Percentiles rank a stretch among this genome's conserved stretches.
phyloP scores from a whole-genome alignment of 2,113 vertebrate species.

The Oreamnos americanus region DNA sequence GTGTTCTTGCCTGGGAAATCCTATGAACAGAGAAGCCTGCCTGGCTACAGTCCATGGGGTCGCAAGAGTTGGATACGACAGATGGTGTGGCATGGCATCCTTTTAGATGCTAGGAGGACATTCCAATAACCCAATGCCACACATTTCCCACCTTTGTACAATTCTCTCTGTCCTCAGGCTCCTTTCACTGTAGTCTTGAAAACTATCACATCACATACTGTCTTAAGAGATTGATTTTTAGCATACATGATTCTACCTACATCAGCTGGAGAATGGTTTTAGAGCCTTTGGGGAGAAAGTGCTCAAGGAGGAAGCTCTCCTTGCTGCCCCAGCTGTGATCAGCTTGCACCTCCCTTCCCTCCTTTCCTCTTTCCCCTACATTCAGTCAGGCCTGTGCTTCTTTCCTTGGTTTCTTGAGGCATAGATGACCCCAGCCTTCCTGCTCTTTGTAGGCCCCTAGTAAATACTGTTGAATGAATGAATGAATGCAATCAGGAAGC shows the following conservation, averaged over 20 bases:
- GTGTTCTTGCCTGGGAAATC: background rate
- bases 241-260: background rate
- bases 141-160: background rate
- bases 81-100: background rate
- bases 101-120: background rate
- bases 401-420: background rate
- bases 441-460: background rate
- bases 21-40: background rate
- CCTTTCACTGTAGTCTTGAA: background rate
- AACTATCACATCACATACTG: background rate
- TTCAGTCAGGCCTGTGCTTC: background rate
- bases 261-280: background rate
- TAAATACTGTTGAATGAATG: background rate
- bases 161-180: background rate
- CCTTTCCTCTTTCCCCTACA: background rate
- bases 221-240: background rate
- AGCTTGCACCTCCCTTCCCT: too few relatives aligned
- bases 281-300: background rate
- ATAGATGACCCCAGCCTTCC: background rate
- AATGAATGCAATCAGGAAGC: background rate
- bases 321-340: background rate
- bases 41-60: background rate
- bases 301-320: background rate
- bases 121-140: background rate
- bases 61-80: accelerated